These are phyloP conservation scores for Amphipyra tragopoginis DNA, from an alignment of 2,888 invertebrate species.

Conservation along the genomic window DNA sequence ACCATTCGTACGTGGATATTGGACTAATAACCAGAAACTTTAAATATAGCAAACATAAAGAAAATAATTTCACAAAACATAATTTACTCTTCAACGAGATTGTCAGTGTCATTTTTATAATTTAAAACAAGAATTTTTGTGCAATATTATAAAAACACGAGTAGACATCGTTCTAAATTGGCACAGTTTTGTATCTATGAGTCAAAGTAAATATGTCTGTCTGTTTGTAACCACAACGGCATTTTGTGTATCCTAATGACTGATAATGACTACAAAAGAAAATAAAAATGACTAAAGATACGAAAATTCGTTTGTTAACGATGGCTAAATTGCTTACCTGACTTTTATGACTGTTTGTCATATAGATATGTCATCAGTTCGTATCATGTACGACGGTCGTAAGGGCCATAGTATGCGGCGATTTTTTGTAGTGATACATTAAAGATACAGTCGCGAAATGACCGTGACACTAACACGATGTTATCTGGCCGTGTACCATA, in stretches of 20 bases:
- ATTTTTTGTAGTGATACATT: slow-evolving; percentile 9
- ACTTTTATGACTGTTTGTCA: slow-evolving; percentile 48
- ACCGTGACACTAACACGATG: too few relatives aligned
- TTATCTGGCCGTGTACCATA: too few relatives aligned
- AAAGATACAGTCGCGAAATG: too few relatives aligned
- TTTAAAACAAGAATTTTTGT: slow-evolving; percentile 24
- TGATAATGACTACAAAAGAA: slow-evolving; percentile 61
- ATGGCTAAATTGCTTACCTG: slow-evolving; percentile 44
- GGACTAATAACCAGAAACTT: neutral
- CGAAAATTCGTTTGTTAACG: slow-evolving; percentile 53
- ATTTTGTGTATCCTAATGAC: slow-evolving; percentile 54
- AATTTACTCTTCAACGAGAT: slow-evolving; percentile 30
- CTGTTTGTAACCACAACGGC: slow-evolving; percentile 47
- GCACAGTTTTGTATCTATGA: slow-evolving; percentile 53
- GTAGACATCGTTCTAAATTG: slow-evolving; percentile 32
- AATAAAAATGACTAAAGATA: slow-evolving; percentile 55
- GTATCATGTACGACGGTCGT: slow-evolving; percentile 19
- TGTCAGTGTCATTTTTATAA: slow-evolving; percentile 38
- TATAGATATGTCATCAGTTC: slow-evolving; percentile 44
- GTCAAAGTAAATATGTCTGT: slow-evolving; percentile 51
- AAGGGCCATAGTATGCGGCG: neutral
- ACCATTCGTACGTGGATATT: neutral
- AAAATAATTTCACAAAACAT: slow-evolving; percentile 16
- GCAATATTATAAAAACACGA: slow-evolving; percentile 34
- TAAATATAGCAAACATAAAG: slow-evolving; percentile 20